Evolutionary conservation across 2,797 vertebrate genomes (phyloP).

Genomic region (Neopelma chrysocephalum): DNA sequence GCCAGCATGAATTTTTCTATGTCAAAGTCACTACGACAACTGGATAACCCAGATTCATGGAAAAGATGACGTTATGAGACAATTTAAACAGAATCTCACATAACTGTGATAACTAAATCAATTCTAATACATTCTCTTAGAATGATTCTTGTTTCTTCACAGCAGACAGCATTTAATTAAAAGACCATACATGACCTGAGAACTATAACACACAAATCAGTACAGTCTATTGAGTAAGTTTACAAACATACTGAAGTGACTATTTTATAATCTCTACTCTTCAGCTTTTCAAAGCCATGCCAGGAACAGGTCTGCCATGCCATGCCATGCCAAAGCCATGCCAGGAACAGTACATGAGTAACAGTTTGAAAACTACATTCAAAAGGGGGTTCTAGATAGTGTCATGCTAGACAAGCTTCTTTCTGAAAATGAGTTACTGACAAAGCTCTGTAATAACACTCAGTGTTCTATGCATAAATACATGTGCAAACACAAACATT

Average conservation of each 20-base stretch:
- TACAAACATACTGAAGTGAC: not conserved
- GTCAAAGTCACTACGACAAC: constrained; percentile 71
- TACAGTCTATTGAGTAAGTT: not conserved
- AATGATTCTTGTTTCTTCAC: not conserved
- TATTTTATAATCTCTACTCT: not conserved
- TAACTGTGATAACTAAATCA: not conserved
- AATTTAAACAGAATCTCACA: constrained; percentile 34
- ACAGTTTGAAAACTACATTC: constrained; percentile 18
- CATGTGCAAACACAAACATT: not conserved
- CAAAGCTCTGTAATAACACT: not conserved
- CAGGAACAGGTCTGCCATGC: not conserved
- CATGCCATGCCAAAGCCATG: too few species aligned
- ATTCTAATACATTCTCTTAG: not conserved
- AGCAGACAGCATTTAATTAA: not conserved
- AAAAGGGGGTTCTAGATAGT: not conserved
- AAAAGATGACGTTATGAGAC: not conserved
- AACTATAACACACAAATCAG: not conserved
- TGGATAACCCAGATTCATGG: constrained; percentile 20
- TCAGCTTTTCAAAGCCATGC: not conserved
- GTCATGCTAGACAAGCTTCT: not conserved
- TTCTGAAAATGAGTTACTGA: not conserved
- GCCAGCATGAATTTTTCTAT: constrained; percentile 47
- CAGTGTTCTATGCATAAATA: not conserved
- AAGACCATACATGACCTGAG: not conserved
- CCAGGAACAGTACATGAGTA: constrained; percentile 7